Evolutionary conservation across 2,888 invertebrate genomes (phyloP).

Genomic region (Melieria crassipennis): DNA sequence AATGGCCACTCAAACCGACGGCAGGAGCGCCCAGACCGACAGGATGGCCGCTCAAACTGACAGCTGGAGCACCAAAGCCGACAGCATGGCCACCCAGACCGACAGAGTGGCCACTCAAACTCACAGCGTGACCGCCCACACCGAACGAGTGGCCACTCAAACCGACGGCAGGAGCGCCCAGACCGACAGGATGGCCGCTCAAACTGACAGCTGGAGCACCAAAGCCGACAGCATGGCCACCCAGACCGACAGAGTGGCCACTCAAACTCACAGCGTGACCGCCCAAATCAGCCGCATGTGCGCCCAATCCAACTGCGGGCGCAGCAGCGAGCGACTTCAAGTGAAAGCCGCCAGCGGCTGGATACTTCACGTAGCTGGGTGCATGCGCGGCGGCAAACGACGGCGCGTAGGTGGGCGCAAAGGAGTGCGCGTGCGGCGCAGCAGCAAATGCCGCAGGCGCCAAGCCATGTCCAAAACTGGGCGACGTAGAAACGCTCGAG

Average conservation of each 20-base stretch:
- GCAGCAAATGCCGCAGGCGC: conserved; percentile 15
- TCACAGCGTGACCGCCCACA: no score
- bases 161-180: no score
- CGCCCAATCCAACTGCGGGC: neutral
- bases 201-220: neutral
- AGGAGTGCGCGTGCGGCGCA: neutral
- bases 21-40: no score
- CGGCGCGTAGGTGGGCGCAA: neutral
- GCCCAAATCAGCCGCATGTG: no score
- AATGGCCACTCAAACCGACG: no score
- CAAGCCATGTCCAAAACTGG: neutral
- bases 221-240: no score
- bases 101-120: neutral
- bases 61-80: conserved; percentile 19
- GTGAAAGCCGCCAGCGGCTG: conserved; percentile 17
- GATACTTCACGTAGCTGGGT: conserved; percentile 31
- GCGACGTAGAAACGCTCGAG: conserved; percentile 42
- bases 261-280: no score
- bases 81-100: conserved; percentile 8
- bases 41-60: neutral
- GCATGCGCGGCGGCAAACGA: conserved; percentile 10
- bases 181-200: no score
- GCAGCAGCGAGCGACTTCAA: conserved; percentile 10
- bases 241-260: no score
- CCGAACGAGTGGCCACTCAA: no score